phyloP scores from a whole-genome alignment of 2,888 invertebrate species.

The Elmis aenea region DNA sequence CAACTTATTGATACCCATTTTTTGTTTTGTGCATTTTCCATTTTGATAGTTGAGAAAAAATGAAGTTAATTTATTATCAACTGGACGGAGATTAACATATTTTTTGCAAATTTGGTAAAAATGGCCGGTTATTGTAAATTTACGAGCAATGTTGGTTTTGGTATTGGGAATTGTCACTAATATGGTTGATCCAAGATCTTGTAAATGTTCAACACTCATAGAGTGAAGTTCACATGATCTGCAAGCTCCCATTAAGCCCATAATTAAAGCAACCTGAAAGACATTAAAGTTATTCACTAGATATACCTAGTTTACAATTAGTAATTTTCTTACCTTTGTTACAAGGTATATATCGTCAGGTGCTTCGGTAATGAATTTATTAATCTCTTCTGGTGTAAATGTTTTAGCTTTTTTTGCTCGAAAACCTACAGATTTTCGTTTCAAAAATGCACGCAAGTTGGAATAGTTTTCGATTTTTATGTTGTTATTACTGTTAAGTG shows the following conservation, averaged over 20 bases:
- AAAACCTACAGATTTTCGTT: conserved; percentile 29
- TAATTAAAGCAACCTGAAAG: too few species aligned
- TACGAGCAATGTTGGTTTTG: too few species aligned
- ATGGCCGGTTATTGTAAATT: too few species aligned
- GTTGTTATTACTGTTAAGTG: not conserved
- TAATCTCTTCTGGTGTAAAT: conserved; percentile 28
- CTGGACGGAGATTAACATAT: too few species aligned
- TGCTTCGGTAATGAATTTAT: conserved; percentile 26
- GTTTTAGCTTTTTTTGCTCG: conserved; percentile 29
- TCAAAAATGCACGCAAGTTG: conserved; percentile 23
- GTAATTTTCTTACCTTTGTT: conserved; percentile 8
- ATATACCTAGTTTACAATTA: too few species aligned
- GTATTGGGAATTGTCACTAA: not conserved
- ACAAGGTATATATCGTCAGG: conserved; percentile 26
- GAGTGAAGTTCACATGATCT: not conserved
- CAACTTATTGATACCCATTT: too few species aligned
- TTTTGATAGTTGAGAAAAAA: too few species aligned
- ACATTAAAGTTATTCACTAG: too few species aligned
- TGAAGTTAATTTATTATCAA: too few species aligned
- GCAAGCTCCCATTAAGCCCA: not conserved
- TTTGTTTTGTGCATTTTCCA: too few species aligned
- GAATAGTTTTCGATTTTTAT: conserved; percentile 1
- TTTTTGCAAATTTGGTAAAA: too few species aligned
- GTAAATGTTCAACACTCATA: not conserved
- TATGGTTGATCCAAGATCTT: not conserved